A percentile compares a stretch with the other conserved stretches of the same genome.
phyloP scores from a whole-genome alignment of 1,140 invertebrate species.

The Neomicropteryx cornuta region DNA sequence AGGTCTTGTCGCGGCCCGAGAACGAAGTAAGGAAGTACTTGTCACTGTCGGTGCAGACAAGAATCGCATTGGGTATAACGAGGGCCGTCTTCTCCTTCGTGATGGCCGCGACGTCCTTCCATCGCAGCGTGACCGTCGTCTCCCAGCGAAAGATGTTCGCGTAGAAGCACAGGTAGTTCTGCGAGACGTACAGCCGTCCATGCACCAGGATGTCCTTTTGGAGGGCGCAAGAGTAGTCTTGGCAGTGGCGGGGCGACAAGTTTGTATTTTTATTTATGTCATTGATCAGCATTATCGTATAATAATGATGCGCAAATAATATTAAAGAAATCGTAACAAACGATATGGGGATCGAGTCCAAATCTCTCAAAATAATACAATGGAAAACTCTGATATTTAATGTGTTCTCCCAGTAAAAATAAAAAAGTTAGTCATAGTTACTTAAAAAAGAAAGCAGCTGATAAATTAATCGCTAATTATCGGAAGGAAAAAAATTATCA shows the following conservation, averaged over 20 bases:
- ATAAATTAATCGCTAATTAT: too few relatives aligned
- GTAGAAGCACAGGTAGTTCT: slow-evolving; percentile 91
- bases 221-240: slow-evolving; percentile 95
- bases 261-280: not conserved
- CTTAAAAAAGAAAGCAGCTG: too few relatives aligned
- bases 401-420: too few relatives aligned
- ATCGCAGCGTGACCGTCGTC: slow-evolving; percentile 66
- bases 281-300: not conserved
- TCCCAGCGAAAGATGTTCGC: slow-evolving; percentile 94
- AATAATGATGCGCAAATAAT: too few relatives aligned
- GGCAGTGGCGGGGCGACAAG: slow-evolving; percentile 13
- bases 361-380: too few relatives aligned
- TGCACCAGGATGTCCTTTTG: slow-evolving; percentile 90
- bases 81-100: slow-evolving; percentile 82
- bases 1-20: slow-evolving; percentile 82
- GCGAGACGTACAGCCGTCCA: slow-evolving; percentile 83
- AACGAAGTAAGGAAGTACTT: slow-evolving; percentile 92
- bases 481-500: too few relatives aligned
- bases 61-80: slow-evolving; percentile 92
- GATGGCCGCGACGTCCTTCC: slow-evolving; percentile 84
- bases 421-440: too few relatives aligned
- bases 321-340: too few relatives aligned
- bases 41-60: slow-evolving; percentile 71
- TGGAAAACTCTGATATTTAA: too few relatives aligned
- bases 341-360: too few relatives aligned